Conservation (phyloP, 2,888 invertebrate genomes). For the Heterodera filipjevi region DNA sequence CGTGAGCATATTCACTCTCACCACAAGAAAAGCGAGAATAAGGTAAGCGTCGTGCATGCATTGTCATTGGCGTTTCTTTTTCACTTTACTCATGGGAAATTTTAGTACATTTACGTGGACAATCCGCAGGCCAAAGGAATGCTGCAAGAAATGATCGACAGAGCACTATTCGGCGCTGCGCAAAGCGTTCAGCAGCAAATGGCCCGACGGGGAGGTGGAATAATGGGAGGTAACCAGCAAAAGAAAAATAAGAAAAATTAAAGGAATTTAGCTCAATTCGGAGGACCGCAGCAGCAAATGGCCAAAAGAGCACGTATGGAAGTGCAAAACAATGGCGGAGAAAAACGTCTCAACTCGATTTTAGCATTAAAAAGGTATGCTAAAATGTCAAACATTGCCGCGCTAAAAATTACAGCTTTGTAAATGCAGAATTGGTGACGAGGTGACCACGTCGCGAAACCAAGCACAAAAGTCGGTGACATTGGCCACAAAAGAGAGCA, state of each 20-base stretch:
- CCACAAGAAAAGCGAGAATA: slow-evolving; percentile 57
- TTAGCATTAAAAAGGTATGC: not conserved
- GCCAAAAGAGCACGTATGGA: not conserved
- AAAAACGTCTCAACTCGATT: slow-evolving; percentile 17
- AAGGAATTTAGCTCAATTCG: not conserved
- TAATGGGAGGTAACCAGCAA: not conserved
- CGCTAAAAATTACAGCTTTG: not conserved
- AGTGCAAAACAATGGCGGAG: not conserved
- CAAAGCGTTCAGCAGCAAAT: slow-evolving; percentile 22
- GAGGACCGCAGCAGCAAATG: not conserved
- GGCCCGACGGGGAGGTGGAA: not conserved
- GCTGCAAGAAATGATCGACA: slow-evolving; percentile 59
- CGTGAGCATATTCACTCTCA: slow-evolving; percentile 61
- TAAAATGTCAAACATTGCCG: not conserved
- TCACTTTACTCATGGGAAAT: not conserved
- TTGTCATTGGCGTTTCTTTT: not conserved
- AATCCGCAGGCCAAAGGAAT: slow-evolving; percentile 58
- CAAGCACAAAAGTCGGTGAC: not conserved
- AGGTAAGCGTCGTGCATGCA: no score
- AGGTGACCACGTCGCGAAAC: not conserved
- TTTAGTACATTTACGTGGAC: slow-evolving; percentile 61
- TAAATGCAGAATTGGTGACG: not conserved
- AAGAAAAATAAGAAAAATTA: not conserved
- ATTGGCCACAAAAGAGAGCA: not conserved
- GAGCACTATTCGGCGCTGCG: slow-evolving; percentile 46